Percentiles rank a stretch among this genome's conserved stretches.
These are phyloP conservation scores for Notothenia rossii DNA, from an alignment of 2,113 vertebrate species.

Conservation along the genomic window DNA sequence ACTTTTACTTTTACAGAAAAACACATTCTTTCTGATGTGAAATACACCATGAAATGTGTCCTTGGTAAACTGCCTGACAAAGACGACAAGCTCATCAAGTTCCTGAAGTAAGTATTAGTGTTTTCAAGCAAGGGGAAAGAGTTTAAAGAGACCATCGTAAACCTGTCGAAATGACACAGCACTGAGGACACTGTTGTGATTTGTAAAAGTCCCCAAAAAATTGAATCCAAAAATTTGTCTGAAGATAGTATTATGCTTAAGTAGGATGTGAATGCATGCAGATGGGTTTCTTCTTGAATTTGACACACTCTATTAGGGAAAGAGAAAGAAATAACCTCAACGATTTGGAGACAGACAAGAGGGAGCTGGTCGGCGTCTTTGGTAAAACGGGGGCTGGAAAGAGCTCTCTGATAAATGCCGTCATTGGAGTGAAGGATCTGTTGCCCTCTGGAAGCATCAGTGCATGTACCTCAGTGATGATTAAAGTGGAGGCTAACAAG, in stretches of 20 bases:
- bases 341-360: constrained; percentile 51
- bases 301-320: no score
- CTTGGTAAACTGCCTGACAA: rapidly evolving
- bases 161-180: no score
- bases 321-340: constrained; percentile 35
- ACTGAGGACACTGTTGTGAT: neutral
- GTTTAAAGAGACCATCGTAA: no score
- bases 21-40: constrained; percentile 12
- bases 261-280: no score
- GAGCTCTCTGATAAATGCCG: constrained; percentile 72
- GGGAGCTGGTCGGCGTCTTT: constrained; percentile 68
- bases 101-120: constrained; percentile 37
- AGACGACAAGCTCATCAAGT: constrained; percentile 7
- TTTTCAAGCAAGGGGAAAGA: no score
- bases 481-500: constrained; percentile 64
- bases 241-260: no score
- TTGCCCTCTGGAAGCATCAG: constrained; percentile 59
- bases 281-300: no score
- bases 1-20: constrained; percentile 3
- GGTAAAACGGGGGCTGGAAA: constrained; percentile 75
- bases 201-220: no score
- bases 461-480: constrained; percentile 76
- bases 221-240: no score
- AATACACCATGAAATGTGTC: neutral
- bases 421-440: constrained; percentile 59